phyloP scores from a whole-genome alignment of 2,113 vertebrate genomes.

The Mormyrus lacerda region DNA sequence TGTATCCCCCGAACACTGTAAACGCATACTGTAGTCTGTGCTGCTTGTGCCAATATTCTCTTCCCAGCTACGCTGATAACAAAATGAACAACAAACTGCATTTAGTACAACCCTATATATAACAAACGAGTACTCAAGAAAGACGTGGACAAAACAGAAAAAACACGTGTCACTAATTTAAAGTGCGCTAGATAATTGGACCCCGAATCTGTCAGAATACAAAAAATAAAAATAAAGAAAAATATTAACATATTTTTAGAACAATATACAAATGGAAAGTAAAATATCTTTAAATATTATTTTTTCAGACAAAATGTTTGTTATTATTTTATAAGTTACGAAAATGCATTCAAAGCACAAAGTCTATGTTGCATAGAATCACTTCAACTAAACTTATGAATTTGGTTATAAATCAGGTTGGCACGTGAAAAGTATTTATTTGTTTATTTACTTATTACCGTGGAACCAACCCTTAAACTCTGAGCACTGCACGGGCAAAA shows the following conservation, averaged over 20 bases:
- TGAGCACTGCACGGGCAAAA: constrained; percentile 27
- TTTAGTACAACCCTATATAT: constrained; percentile 36
- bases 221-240: constrained; percentile 44
- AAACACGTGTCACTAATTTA: constrained; percentile 41
- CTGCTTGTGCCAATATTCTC: not conserved
- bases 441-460: constrained; percentile 9
- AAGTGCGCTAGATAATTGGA: constrained; percentile 59
- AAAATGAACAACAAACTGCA: not conserved
- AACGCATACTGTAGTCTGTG: constrained; percentile 3
- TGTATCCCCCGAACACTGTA: constrained; percentile 16
- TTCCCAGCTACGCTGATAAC: not conserved
- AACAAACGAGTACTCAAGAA: constrained; percentile 23
- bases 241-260: constrained; percentile 28
- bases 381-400: constrained; percentile 72
- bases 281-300: constrained; percentile 41
- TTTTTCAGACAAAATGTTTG: constrained; percentile 51
- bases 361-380: constrained; percentile 92
- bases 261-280: constrained; percentile 69
- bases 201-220: constrained; percentile 58
- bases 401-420: constrained; percentile 65
- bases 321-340: constrained; percentile 53
- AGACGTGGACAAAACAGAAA: constrained; percentile 34
- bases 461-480: constrained; percentile 34
- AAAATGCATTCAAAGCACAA: constrained; percentile 67
- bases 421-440: constrained; percentile 61